These are phyloP conservation scores for Drosophila dunni DNA, from an alignment of 1,140 invertebrate species.

Conservation along the genomic window DNA sequence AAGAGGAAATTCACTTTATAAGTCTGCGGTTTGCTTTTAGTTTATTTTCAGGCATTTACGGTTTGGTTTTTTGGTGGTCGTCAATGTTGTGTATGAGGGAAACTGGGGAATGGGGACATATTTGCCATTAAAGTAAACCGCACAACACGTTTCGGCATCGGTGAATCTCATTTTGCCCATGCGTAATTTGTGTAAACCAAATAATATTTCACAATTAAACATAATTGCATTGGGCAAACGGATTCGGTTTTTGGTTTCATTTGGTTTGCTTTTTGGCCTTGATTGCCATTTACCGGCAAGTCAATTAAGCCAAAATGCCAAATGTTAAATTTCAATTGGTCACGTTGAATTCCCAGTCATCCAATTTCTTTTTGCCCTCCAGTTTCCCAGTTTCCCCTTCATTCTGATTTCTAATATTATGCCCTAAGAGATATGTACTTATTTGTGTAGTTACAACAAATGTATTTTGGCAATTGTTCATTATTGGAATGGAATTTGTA, in stretches of 20 bases:
- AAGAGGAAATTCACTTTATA: constrained; percentile 3
- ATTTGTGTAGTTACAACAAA: constrained; percentile 3
- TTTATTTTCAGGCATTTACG: constrained; percentile 13
- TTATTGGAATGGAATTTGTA: constrained; percentile 45
- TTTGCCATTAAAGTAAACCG: constrained; percentile 34
- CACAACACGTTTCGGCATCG: constrained; percentile 50
- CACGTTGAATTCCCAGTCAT: constrained; percentile 30
- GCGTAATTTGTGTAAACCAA: constrained; percentile 71
- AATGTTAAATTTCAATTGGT: constrained; percentile 50
- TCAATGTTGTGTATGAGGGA: too few species aligned
- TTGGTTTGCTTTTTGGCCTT: constrained; percentile 27
- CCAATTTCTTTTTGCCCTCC: neutral
- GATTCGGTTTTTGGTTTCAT: constrained; percentile 33
- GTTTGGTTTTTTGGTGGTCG: neutral
- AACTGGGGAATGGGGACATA: neutral
- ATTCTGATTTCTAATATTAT: constrained; percentile 8
- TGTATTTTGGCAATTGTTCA: neutral
- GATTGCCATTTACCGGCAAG: constrained; percentile 52
- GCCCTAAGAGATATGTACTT: constrained; percentile 12
- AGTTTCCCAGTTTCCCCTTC: neutral
- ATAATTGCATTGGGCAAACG: constrained; percentile 70
- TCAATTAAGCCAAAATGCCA: constrained; percentile 55
- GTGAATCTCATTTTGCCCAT: constrained; percentile 46
- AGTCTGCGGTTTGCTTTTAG: constrained; percentile 33
- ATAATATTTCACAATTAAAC: constrained; percentile 78